Conservation (phyloP, 2,797 vertebrate genomes). For the Pangasius sanitwongsei region DNA sequence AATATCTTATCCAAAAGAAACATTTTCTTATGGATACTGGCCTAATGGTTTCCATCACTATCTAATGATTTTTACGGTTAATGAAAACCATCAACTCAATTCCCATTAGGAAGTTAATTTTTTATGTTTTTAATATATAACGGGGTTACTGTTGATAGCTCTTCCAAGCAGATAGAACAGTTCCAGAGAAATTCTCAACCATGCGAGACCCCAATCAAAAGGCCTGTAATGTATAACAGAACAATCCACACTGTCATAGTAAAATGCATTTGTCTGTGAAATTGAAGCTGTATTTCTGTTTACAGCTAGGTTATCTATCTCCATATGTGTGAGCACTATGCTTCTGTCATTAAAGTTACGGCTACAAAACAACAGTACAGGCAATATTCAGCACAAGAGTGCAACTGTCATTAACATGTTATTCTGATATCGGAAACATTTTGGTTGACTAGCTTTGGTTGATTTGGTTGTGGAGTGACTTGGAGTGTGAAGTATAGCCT, state of each 20-base stretch:
- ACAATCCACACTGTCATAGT: neutral
- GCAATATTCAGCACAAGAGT: neutral
- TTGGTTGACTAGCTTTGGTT: no score
- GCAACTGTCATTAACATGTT: neutral
- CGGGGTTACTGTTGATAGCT: neutral
- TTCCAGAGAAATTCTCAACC: neutral
- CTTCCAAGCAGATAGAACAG: neutral
- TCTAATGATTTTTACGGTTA: neutral
- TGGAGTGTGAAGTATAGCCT: neutral
- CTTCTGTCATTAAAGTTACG: neutral
- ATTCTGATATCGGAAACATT: neutral
- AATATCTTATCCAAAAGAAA: neutral
- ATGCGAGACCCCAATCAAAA: constrained; percentile 19
- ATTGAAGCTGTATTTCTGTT: constrained; percentile 9
- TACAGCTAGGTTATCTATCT: neutral
- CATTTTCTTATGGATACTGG: neutral
- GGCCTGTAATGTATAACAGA: neutral
- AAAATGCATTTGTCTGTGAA: constrained; percentile 22
- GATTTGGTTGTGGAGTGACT: neutral
- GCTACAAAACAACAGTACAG: neutral
- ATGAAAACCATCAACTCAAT: neutral
- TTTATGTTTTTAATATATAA: neutral
- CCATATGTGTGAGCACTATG: neutral
- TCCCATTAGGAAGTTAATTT: neutral
- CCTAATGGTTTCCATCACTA: neutral